Evolutionary conservation across 2,888 invertebrate genomes (phyloP).

Genomic region (Lingula anatina): DNA sequence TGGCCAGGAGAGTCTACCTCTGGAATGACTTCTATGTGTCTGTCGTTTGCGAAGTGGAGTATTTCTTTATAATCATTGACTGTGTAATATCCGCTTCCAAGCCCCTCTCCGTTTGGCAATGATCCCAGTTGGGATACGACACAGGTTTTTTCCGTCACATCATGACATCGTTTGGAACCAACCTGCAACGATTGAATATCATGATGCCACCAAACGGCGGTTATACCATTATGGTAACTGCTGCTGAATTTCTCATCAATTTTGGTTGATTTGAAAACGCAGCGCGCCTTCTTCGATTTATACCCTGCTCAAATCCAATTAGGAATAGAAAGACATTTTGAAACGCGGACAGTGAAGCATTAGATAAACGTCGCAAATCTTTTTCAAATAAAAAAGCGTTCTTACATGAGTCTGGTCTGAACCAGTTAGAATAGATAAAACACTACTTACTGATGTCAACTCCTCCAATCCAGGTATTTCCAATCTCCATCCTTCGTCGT

Average conservation of each 20-base stretch:
- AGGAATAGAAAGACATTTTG: too few species aligned
- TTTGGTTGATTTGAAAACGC: too few species aligned
- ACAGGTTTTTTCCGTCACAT: constrained; percentile 17
- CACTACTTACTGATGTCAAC: constrained; percentile 37
- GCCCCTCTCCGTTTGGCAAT: constrained; percentile 14
- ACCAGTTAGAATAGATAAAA: not conserved
- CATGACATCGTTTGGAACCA: constrained; percentile 18
- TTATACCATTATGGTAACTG: too few species aligned
- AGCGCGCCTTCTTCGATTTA: too few species aligned
- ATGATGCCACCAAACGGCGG: too few species aligned
- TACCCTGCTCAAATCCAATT: too few species aligned
- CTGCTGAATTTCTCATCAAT: too few species aligned
- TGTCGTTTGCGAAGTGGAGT: constrained; percentile 24
- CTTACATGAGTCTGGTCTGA: too few species aligned
- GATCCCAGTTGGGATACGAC: constrained; percentile 26
- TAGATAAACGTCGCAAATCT: too few species aligned
- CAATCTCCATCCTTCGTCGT: constrained; percentile 48
- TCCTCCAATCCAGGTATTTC: constrained; percentile 44
- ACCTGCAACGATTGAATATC: constrained; percentile 3
- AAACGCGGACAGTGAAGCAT: too few species aligned
- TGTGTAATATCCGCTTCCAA: constrained; percentile 21
- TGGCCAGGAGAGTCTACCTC: constrained; percentile 46
- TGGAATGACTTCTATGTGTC: constrained; percentile 42
- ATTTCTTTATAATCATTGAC: constrained; percentile 33
- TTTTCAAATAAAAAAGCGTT: too few species aligned